phyloP scores from a whole-genome alignment of 2,888 invertebrate genomes.

The Nephrocerus scutellatus region DNA sequence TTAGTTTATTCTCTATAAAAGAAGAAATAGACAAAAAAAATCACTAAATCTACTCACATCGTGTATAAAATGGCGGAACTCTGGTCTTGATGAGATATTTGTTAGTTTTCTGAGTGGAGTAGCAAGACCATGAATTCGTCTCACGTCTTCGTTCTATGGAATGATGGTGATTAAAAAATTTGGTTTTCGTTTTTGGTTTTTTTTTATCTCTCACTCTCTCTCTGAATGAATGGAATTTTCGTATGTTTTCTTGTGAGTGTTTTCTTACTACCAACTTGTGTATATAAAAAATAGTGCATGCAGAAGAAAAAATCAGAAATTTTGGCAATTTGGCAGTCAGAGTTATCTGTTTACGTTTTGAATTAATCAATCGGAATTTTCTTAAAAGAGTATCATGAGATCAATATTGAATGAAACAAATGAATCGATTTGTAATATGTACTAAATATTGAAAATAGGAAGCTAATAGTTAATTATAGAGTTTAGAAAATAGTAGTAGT shows the following conservation, averaged over 20 bases:
- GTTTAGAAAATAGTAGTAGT: no score
- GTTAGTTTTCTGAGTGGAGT: constrained; percentile 49
- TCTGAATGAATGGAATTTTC: constrained; percentile 18
- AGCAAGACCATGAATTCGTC: constrained; percentile 49
- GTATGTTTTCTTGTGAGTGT: constrained; percentile 28
- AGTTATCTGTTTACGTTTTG: no score
- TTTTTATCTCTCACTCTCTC: constrained; percentile 15
- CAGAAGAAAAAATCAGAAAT: no score
- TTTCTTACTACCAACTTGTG: constrained; percentile 7
- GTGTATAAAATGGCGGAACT: constrained; percentile 49
- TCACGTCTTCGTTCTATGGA: constrained; percentile 48
- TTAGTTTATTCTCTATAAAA: constrained; percentile 2
- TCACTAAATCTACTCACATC: constrained; percentile 46
- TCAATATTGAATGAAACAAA: no score
- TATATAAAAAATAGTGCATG: constrained; percentile 20
- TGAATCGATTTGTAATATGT: no score
- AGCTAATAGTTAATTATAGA: no score
- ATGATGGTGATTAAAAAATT: constrained; percentile 30
- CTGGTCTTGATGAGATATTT: constrained; percentile 49
- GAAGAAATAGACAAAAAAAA: not conserved
- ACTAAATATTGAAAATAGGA: no score
- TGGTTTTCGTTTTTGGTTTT: constrained; percentile 21
- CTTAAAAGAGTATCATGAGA: no score
- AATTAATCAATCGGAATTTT: no score
- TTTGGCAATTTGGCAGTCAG: no score